phyloP scores from a whole-genome alignment of 2,113 vertebrate species.

The Paradoxurus hermaphroditus region DNA sequence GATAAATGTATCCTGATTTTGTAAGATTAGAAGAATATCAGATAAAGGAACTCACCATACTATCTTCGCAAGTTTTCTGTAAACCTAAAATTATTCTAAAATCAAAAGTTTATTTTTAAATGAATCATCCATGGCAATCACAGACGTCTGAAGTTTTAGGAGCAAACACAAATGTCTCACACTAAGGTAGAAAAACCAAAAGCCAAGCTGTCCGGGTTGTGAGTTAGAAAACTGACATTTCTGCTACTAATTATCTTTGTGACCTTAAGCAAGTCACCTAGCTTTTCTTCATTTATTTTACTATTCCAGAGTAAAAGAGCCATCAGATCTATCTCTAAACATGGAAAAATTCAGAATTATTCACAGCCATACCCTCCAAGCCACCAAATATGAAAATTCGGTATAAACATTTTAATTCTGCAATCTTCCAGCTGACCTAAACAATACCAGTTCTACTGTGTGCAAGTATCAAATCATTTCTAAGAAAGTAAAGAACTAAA shows the following conservation, averaged over 20 bases:
- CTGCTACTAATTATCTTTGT: background rate
- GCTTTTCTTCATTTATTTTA: background rate
- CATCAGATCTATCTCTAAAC: background rate
- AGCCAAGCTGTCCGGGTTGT: background rate
- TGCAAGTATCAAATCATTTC: background rate
- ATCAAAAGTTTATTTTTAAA: conserved; percentile 15
- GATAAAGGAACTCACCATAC: background rate
- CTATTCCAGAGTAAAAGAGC: background rate
- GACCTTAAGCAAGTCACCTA: background rate
- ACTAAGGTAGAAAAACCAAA: background rate
- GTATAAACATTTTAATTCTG: background rate
- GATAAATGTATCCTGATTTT: background rate
- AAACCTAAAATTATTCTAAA: background rate
- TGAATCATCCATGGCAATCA: background rate
- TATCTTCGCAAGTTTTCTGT: background rate
- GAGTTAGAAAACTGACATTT: background rate
- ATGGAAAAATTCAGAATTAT: background rate
- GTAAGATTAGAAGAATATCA: background rate
- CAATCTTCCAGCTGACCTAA: background rate
- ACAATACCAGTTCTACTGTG: background rate
- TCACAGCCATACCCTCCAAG: background rate
- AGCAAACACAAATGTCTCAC: background rate
- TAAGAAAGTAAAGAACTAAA: background rate
- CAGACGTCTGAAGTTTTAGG: background rate
- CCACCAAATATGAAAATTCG: background rate